A percentile compares a stretch with the other conserved stretches of the same genome.
Evolutionary conservation across 2,113 vertebrate species (phyloP).

Genomic region (Acrocephalus kingi): DNA sequence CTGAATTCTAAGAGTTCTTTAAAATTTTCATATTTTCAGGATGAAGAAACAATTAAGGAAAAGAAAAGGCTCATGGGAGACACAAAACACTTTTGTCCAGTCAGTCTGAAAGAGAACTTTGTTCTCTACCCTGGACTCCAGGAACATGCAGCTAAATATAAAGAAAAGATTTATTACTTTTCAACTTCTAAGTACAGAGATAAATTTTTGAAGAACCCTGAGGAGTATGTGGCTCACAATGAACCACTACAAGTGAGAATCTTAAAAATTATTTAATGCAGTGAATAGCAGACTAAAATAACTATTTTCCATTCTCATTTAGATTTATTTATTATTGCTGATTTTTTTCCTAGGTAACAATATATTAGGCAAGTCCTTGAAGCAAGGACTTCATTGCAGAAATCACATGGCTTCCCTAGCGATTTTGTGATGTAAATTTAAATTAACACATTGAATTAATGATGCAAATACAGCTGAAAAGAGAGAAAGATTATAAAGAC

Average conservation of each 20-base stretch:
- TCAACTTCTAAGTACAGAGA: constrained; percentile 79
- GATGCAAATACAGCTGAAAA: neutral
- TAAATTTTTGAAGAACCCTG: constrained; percentile 83
- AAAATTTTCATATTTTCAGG: constrained; percentile 66
- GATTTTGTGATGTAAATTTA: neutral
- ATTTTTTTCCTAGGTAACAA: neutral
- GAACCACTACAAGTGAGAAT: constrained; percentile 82
- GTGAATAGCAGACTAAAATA: neutral
- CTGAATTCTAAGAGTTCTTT: neutral
- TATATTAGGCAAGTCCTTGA: neutral
- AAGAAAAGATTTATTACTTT: constrained; percentile 88
- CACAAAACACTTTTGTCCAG: constrained; percentile 89
- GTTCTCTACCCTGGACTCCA: constrained; percentile 79
- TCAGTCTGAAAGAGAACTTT: constrained; percentile 84
- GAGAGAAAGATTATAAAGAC: neutral
- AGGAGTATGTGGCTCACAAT: constrained; percentile 77
- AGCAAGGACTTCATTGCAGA: neutral
- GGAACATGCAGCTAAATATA: constrained; percentile 84
- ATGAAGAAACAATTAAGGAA: constrained; percentile 68
- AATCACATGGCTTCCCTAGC: neutral
- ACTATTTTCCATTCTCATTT: neutral
- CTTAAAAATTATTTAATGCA: neutral
- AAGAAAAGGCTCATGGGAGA: constrained; percentile 84
- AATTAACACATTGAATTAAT: neutral
- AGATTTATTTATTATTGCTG: neutral